A percentile compares a stretch with the other conserved stretches of the same genome.
phyloP scores from a whole-genome alignment of 2,797 vertebrate genomes.

The Decapterus maruadsi region DNA sequence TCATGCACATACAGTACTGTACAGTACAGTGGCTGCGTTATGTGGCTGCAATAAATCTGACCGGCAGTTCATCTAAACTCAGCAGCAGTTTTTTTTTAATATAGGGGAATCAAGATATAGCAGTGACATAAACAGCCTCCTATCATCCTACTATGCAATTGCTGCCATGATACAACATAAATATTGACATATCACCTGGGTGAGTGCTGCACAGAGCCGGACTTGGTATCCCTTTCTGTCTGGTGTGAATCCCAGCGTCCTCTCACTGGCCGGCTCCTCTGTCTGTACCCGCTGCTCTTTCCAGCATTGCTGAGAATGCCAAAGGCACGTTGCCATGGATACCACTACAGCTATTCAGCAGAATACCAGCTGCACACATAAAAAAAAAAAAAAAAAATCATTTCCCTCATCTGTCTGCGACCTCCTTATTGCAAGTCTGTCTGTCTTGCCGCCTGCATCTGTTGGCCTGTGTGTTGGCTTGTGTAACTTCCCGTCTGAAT shows the following conservation, averaged over 20 bases:
- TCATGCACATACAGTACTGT: not conserved
- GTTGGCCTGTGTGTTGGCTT: constrained; percentile 58
- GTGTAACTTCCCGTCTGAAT: constrained; percentile 73
- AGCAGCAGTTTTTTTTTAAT: not conserved
- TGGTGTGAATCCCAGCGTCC: constrained; percentile 63
- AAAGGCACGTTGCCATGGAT: constrained; percentile 81
- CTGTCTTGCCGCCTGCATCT: constrained; percentile 53
- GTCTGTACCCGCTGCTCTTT: constrained; percentile 47
- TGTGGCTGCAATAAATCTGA: not conserved
- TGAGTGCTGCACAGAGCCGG: constrained; percentile 22
- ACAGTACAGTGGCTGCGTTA: not conserved
- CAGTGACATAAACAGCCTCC: constrained; percentile 5
- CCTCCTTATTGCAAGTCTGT: constrained; percentile 53
- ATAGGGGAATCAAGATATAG: not conserved
- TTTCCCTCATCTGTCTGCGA: constrained; percentile 57
- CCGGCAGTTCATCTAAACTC: not conserved
- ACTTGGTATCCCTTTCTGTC: constrained; percentile 48
- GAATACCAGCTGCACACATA: constrained; percentile 60
- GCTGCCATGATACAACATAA: constrained; percentile 34
- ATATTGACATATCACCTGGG: constrained; percentile 46
- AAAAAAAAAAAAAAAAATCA: constrained; percentile 41
- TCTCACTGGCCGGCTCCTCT: constrained; percentile 8
- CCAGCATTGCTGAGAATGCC: constrained; percentile 59
- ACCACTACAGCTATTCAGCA: constrained; percentile 78
- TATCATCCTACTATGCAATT: not conserved